Conservation (phyloP, 2,113 vertebrate genomes). For the Leucopsar rothschildi region DNA sequence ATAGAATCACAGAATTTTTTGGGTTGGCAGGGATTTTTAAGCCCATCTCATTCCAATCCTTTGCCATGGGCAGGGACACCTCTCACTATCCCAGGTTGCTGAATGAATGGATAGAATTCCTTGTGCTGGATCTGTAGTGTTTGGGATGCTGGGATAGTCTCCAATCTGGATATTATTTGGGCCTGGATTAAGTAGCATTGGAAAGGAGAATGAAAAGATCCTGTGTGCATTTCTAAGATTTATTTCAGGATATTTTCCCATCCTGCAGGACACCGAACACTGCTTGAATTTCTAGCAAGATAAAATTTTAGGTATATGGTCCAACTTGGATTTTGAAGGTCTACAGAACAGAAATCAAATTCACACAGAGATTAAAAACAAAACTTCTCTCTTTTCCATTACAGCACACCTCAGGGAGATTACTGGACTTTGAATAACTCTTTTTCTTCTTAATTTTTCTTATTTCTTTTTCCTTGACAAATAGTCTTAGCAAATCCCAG, state of each 20-base stretch:
- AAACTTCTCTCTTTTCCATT: not conserved
- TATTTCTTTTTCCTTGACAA: not conserved
- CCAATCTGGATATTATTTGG: accelerated
- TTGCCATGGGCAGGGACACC: not conserved
- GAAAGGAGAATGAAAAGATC: not conserved
- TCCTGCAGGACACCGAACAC: not conserved
- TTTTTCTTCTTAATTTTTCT: not conserved
- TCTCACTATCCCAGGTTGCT: accelerated
- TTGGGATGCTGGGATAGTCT: not conserved
- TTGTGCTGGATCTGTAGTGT: not conserved
- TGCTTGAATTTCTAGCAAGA: not conserved
- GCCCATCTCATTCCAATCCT: not conserved
- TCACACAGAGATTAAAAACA: not conserved
- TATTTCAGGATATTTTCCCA: not conserved
- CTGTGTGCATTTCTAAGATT: not conserved
- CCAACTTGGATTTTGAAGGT: not conserved
- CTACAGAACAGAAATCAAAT: not conserved
- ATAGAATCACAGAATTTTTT: not conserved
- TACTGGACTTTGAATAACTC: not conserved
- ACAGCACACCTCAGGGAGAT: not conserved
- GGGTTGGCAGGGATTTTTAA: not conserved
- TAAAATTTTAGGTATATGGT: not conserved
- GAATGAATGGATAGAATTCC: not conserved
- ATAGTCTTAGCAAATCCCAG: not conserved
- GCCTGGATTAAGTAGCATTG: not conserved